phyloP scores from a whole-genome alignment of 2,888 invertebrate species.

The Atethmia centrago region DNA sequence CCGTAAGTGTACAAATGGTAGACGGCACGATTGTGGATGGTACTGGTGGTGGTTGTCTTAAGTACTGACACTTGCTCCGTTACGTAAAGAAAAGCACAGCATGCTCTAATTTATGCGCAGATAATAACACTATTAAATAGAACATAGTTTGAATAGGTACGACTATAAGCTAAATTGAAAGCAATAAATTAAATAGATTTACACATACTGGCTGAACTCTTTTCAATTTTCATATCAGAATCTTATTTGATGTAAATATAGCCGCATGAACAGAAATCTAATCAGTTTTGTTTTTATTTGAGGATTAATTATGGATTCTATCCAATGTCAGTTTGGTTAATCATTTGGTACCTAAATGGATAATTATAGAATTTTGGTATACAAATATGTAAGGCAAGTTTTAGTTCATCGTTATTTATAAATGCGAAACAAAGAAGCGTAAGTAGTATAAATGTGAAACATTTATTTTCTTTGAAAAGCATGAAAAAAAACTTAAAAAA shows the following conservation, averaged over 20 bases:
- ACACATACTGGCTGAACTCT: not conserved
- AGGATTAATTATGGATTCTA: not conserved
- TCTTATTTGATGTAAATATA: not conserved
- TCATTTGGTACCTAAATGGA: too few species aligned
- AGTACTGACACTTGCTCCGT: too few species aligned
- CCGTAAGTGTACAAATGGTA: not conserved
- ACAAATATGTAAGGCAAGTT: too few species aligned
- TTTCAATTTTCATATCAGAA: not conserved
- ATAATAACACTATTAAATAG: not conserved
- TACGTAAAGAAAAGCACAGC: not conserved
- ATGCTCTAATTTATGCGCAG: not conserved
- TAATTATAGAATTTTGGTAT: not conserved
- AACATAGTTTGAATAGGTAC: not conserved
- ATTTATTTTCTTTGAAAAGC: too few species aligned
- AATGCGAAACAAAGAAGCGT: too few species aligned
- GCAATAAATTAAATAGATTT: not conserved
- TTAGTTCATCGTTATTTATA: not conserved
- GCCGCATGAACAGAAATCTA: not conserved
- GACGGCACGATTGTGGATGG: too few species aligned
- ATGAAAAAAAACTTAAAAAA: slow-evolving; percentile 66
- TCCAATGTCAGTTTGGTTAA: not conserved
- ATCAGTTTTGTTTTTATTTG: not conserved
- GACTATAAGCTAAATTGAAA: not conserved
- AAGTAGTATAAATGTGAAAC: too few species aligned
- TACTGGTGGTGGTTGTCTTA: too few species aligned